These are phyloP conservation scores for Drosophila leontia DNA, from an alignment of 1,140 invertebrate species.

Conservation along the genomic window DNA sequence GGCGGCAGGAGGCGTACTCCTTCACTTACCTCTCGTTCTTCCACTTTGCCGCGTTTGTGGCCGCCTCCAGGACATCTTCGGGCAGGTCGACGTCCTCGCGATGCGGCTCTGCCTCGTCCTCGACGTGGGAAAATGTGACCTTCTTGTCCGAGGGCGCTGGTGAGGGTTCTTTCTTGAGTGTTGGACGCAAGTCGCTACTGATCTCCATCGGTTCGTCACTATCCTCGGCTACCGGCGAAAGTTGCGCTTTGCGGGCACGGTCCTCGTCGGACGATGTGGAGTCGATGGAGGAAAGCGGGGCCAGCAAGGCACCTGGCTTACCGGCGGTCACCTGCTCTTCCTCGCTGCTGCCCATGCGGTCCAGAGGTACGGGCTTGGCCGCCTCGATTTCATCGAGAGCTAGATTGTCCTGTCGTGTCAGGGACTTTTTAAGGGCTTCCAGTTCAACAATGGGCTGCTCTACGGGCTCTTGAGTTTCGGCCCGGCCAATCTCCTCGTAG, in stretches of 20 bases:
- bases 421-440: slow-evolving; percentile 67
- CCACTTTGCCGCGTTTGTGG: slow-evolving; percentile 57
- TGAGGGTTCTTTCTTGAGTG: slow-evolving; percentile 78
- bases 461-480: slow-evolving; percentile 59
- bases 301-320: slow-evolving; percentile 52
- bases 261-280: slow-evolving; percentile 82
- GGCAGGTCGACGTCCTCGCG: slow-evolving; percentile 79
- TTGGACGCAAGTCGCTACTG: slow-evolving; percentile 45
- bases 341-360: slow-evolving; percentile 84
- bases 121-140: slow-evolving; percentile 83
- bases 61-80: slow-evolving; percentile 71
- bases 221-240: slow-evolving; percentile 76
- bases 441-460: slow-evolving; percentile 59
- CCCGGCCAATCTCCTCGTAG: slow-evolving; percentile 86
- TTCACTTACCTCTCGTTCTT: slow-evolving; percentile 75
- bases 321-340: slow-evolving; percentile 70
- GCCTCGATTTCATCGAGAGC: slow-evolving; percentile 69
- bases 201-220: slow-evolving; percentile 61
- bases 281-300: slow-evolving; percentile 81
- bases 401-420: slow-evolving; percentile 69
- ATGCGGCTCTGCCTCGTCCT: slow-evolving; percentile 83
- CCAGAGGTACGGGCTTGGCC: slow-evolving; percentile 67
- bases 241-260: slow-evolving; percentile 54
- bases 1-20: not conserved
- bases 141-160: slow-evolving; percentile 82